A percentile compares a stretch with the other conserved stretches of the same genome.
phyloP scores from a whole-genome alignment of 1,140 invertebrate species.

The Drosophila auraria region DNA sequence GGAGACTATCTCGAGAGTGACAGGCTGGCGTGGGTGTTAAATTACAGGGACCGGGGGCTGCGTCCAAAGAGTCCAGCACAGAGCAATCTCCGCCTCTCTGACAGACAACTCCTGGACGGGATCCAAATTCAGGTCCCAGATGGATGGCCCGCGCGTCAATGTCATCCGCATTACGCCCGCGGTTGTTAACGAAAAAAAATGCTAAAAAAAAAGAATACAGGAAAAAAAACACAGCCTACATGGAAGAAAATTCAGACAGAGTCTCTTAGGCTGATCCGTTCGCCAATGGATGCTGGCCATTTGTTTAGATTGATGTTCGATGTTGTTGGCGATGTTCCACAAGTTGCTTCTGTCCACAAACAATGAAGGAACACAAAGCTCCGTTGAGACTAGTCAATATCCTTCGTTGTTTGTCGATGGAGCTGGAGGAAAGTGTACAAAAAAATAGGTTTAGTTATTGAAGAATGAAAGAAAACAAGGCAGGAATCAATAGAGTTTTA shows the following conservation, averaged over 20 bases:
- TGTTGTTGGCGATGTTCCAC: constrained; percentile 23
- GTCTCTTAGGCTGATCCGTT: constrained; percentile 23
- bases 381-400: background rate
- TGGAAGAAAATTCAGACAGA: background rate
- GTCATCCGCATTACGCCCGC: constrained; percentile 68
- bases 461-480: too few relatives aligned
- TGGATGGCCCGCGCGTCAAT: constrained; percentile 66
- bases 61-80: constrained; percentile 2
- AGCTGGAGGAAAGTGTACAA: too few relatives aligned
- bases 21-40: constrained; percentile 73
- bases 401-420: background rate
- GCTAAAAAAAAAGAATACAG: background rate
- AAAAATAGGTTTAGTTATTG: too few relatives aligned
- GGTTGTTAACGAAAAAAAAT: constrained; percentile 24
- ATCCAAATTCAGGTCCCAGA: constrained; percentile 50
- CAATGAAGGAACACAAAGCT: background rate
- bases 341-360: constrained; percentile 32
- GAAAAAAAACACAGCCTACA: background rate
- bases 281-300: constrained; percentile 19
- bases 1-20: constrained; percentile 15
- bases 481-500: too few relatives aligned
- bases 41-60: constrained; percentile 64
- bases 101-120: constrained; percentile 37
- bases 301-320: constrained; percentile 40
- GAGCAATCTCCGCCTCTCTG: constrained; percentile 40